Conservation (phyloP, 2,113 vertebrate genomes). For the Saimiri boliviensis region DNA sequence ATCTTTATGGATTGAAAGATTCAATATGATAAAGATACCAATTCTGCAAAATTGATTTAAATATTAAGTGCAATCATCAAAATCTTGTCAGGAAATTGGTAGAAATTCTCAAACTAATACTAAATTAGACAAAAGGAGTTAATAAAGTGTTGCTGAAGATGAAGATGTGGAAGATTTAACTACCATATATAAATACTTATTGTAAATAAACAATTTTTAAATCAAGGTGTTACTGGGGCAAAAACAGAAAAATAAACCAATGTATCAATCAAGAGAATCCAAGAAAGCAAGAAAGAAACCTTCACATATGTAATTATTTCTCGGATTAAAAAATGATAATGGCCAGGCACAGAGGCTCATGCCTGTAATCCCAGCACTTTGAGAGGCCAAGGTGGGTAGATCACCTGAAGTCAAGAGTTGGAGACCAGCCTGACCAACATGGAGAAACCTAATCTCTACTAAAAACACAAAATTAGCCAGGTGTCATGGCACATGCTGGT, state of each 20-base stretch:
- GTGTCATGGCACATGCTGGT: rapidly evolving
- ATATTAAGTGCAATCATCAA: neutral
- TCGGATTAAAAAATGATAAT: neutral
- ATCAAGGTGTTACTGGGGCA: neutral
- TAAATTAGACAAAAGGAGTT: neutral
- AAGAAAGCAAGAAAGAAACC: neutral
- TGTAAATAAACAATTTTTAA: neutral
- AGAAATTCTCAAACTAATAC: neutral
- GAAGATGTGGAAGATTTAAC: neutral
- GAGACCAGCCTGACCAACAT: no score
- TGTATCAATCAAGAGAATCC: neutral
- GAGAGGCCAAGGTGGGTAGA: no score
- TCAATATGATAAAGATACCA: neutral
- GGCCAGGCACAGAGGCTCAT: no score
- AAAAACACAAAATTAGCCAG: no score
- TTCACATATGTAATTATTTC: neutral
- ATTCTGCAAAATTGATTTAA: neutral
- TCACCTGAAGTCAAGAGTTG: no score
- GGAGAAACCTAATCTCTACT: no score
- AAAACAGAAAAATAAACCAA: neutral
- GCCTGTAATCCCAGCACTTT: no score
- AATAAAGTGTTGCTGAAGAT: neutral
- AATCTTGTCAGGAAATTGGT: neutral
- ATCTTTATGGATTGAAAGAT: neutral
- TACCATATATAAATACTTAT: neutral